These are phyloP conservation scores for Micronycteris hirsuta DNA, from an alignment of 2,113 vertebrate species.

Conservation along the genomic window DNA sequence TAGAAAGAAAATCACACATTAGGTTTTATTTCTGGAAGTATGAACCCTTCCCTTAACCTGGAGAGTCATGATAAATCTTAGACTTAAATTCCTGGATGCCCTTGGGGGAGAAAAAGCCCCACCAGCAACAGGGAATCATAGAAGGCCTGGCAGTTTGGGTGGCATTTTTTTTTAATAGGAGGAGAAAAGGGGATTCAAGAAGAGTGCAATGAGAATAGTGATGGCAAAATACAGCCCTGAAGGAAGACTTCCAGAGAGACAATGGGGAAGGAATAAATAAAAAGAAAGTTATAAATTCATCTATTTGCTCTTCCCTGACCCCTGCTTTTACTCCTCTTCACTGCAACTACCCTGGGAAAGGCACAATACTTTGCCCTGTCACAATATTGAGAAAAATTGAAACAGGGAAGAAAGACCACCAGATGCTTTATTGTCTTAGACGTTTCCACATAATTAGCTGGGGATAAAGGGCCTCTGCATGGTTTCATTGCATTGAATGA, in stretches of 20 bases:
- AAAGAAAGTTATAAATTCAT: constrained; percentile 99
- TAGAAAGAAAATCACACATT: background rate
- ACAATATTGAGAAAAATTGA: constrained; percentile 95
- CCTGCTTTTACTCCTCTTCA: constrained; percentile 87
- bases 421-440: constrained; percentile 99
- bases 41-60: background rate
- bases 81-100: constrained; percentile 54
- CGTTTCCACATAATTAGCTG: constrained; percentile 99
- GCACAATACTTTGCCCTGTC: constrained; percentile 97
- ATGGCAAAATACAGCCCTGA: constrained; percentile 85
- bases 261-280: constrained; percentile 89
- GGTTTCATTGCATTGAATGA: constrained; percentile 96
- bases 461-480: constrained; percentile 93
- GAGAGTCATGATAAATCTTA: constrained; percentile 45
- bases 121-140: constrained; percentile 13
- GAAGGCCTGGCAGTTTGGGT: constrained; percentile 86
- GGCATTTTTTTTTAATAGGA: constrained; percentile 74
- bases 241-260: constrained; percentile 86
- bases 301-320: constrained; percentile 99
- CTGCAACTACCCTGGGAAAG: constrained; percentile 88
- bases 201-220: constrained; percentile 86
- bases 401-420: constrained; percentile 94
- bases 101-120: background rate
- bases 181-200: constrained; percentile 78
- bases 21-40: background rate